Base-by-base conservation (phyloP, 1,140 invertebrate genomes). In the Arctopsyche grandis region DNA sequence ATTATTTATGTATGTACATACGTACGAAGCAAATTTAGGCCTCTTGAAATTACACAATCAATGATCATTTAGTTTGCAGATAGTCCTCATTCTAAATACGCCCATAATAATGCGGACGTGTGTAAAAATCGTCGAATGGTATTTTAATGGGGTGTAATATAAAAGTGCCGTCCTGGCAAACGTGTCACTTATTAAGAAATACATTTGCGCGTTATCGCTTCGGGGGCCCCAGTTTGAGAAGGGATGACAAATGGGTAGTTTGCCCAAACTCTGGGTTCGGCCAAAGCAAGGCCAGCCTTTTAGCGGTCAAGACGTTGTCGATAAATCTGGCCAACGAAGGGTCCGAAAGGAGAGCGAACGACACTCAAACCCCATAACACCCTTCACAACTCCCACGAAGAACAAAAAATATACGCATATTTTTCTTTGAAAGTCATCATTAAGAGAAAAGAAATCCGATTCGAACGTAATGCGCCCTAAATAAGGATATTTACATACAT, bases 251-350 rank as follows among this genome's bases (percentile, higher is more conserved):
- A 74, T 46, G 71, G 14, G 69, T 12, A 70, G 69, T 44, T 70
- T 29, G 19, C 22, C 21, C 16, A 56, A 56, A 48, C 22, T 16
- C 22, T 29, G 48, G 56, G 56, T 74, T 56, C 24, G n/a, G 21
- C 71, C 43, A 14, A 46, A 48, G 14, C 63, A 10, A 48, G 10
- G 12, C 21, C 21, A 9, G 24, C 12, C 44, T 46, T 48, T 71
- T 38, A 38, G 71, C 48, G 71, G 71, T 74, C 71, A 74, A 56
- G 71, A 74, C 71, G 71, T n/a, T 48, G 71, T 74, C 71, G 71
- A 74, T 74, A 74, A 74, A 74, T 74, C 71, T 74, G 48, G 5
- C 56, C 56, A 19, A 38, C 16, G 48, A 52, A 52, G 71, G 48
- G 48, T 74, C 22, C 48, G 19, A 16, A 7, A 38, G n/a, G 29